Evolutionary conservation across 2,888 invertebrate species (phyloP).

Genomic region (Philaethria dido): DNA sequence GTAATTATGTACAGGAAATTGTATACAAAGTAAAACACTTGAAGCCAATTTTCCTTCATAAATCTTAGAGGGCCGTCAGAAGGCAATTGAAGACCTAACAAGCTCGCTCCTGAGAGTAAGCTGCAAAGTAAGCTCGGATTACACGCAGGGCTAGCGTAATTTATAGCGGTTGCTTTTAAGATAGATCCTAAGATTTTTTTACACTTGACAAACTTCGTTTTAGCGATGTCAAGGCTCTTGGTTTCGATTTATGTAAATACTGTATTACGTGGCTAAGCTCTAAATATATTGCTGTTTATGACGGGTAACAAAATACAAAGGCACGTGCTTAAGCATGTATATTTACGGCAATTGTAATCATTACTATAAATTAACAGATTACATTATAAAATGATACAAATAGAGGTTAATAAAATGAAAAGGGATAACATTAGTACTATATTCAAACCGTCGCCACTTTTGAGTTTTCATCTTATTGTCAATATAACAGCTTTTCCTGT

Average conservation of each 20-base stretch:
- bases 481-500: too few species aligned
- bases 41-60: constrained; percentile 33
- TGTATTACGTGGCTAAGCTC: not conserved
- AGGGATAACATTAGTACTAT: too few species aligned
- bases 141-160: constrained; percentile 27
- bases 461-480: too few species aligned
- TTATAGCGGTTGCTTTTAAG: constrained; percentile 23
- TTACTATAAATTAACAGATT: too few species aligned
- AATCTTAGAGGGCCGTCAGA: constrained; percentile 28
- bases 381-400: too few species aligned
- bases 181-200: constrained; percentile 20
- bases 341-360: too few species aligned
- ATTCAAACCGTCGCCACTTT: too few species aligned
- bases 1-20: not conserved
- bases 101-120: constrained; percentile 32
- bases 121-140: constrained; percentile 36
- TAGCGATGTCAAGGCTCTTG: not conserved
- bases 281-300: not conserved
- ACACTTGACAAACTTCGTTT: constrained; percentile 21
- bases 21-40: constrained; percentile 10
- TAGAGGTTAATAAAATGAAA: too few species aligned
- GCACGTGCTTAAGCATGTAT: too few species aligned
- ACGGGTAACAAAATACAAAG: not conserved
- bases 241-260: constrained; percentile 2
- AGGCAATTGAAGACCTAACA: constrained; percentile 36